Conservation (phyloP, 2,797 vertebrate species). For the Etheostoma perlongum region DNA sequence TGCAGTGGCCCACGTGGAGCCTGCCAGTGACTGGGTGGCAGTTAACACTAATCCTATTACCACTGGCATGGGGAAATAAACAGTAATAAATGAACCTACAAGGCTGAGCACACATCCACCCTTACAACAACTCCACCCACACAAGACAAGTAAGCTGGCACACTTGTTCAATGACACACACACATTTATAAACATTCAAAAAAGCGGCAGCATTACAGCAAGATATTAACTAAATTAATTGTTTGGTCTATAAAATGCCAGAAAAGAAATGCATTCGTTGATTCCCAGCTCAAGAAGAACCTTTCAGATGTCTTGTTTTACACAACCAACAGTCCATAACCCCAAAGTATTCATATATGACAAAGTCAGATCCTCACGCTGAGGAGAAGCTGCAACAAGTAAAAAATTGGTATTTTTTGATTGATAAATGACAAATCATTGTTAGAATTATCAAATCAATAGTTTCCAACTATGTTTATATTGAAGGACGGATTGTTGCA, state of each 20-base stretch:
- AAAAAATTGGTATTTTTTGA: not conserved
- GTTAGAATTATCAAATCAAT: not conserved
- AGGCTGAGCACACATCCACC: constrained; percentile 58
- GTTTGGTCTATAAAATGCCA: not conserved
- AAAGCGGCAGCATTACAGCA: constrained; percentile 6
- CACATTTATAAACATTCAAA: constrained; percentile 7
- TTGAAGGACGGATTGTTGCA: not conserved
- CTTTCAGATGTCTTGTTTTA: not conserved
- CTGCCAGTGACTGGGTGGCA: constrained; percentile 82
- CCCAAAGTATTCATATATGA: not conserved
- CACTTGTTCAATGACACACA: constrained; percentile 26
- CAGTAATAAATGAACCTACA: constrained; percentile 78
- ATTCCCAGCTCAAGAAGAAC: not conserved
- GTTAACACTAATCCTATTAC: constrained; percentile 84
- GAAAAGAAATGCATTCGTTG: not conserved
- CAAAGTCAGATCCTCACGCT: not conserved
- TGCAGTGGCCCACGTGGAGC: constrained; percentile 68
- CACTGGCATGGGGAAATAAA: constrained; percentile 84
- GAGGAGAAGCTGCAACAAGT: not conserved
- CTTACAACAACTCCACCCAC: constrained; percentile 43
- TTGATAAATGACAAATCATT: not conserved
- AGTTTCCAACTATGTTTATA: not conserved
- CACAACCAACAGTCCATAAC: not conserved
- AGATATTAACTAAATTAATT: not conserved
- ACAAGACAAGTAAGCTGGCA: constrained; percentile 42